Conservation (phyloP, 2,888 invertebrate species). For the Aspidiotus rigidus region DNA sequence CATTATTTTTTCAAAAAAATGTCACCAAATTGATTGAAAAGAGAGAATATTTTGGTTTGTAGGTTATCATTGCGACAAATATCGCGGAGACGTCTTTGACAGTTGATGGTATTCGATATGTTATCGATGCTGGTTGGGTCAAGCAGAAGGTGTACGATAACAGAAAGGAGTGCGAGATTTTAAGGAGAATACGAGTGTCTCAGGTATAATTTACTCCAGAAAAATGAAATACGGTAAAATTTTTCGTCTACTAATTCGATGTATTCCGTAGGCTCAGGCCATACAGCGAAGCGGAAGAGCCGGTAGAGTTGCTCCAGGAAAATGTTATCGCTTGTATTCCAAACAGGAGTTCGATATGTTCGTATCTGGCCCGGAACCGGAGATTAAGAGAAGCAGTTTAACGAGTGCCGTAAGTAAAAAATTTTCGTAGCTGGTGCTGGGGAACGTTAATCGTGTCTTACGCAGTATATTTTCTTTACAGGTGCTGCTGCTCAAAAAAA, state of each 20-base stretch:
- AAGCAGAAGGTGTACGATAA: constrained; percentile 26
- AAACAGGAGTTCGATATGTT: constrained; percentile 2
- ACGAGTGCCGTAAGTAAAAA: constrained; percentile 13
- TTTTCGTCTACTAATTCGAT: too few relatives aligned
- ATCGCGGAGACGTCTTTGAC: constrained; percentile 26
- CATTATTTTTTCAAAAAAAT: too few relatives aligned
- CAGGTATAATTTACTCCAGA: neutral
- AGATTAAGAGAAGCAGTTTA: constrained; percentile 16
- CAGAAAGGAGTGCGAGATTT: constrained; percentile 8
- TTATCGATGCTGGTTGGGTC: constrained; percentile 22
- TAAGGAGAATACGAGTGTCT: constrained; percentile 12
- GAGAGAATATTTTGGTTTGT: too few relatives aligned
- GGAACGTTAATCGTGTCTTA: too few relatives aligned
- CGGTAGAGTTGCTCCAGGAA: constrained; percentile 23
- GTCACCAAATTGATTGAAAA: too few relatives aligned
- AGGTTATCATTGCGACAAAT: constrained; percentile 21
- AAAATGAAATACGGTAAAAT: too few relatives aligned
- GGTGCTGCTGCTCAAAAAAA: constrained; percentile 24
- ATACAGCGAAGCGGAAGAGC: constrained; percentile 26
- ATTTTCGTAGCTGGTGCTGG: too few relatives aligned
- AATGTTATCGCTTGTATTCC: constrained; percentile 20
- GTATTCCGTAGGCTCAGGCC: constrained; percentile 14
- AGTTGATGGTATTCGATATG: constrained; percentile 18
- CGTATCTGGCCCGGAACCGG: constrained; percentile 7
- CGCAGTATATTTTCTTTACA: neutral